Evolutionary conservation across 2,113 vertebrate species (phyloP).

Genomic region (Carassius carassius): DNA sequence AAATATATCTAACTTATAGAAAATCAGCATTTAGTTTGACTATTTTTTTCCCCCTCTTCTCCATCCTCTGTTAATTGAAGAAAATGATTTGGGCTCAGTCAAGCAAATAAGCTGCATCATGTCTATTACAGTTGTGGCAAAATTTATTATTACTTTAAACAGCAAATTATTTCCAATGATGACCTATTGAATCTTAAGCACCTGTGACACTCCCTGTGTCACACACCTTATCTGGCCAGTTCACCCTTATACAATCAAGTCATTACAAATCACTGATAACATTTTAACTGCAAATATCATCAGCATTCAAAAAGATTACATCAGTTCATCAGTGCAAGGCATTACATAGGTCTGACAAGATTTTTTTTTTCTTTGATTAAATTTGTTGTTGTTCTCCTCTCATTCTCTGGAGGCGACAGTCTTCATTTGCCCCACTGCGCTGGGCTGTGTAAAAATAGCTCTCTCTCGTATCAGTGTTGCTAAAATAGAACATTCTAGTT

Average conservation of each 20-base stretch:
- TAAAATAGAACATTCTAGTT: conserved; percentile 5
- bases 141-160: neutral
- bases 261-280: neutral
- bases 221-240: neutral
- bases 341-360: neutral
- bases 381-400: conserved; percentile 52
- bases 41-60: neutral
- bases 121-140: neutral
- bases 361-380: conserved; percentile 25
- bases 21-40: neutral
- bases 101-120: neutral
- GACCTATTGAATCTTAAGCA: too few species aligned
- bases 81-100: neutral
- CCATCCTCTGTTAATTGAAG: neutral
- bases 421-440: conserved; percentile 55
- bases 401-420: conserved; percentile 35
- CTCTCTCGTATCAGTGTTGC: conserved; percentile 74
- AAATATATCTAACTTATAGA: neutral
- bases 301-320: neutral
- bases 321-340: neutral
- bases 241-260: neutral
- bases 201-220: neutral
- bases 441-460: conserved; percentile 80
- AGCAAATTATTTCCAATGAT: neutral
- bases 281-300: neutral